Conservation (phyloP, 2,888 invertebrate genomes). For the Drosophila parthenogenetica region DNA sequence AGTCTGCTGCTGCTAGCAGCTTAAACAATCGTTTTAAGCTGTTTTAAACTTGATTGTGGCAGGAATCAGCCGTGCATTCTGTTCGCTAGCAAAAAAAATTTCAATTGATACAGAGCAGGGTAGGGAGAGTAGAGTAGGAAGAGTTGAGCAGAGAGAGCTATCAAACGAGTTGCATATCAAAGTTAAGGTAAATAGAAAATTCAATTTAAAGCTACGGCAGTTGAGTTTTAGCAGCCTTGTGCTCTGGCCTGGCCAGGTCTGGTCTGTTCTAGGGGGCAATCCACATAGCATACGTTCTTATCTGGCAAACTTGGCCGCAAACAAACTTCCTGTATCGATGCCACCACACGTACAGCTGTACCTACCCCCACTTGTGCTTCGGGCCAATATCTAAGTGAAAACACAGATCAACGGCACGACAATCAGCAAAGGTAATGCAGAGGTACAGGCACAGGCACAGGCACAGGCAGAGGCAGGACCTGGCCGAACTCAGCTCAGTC, state of each 20-base stretch:
- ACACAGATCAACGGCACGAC: conserved; percentile 79
- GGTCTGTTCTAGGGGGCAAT: conserved; percentile 22
- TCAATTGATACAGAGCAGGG: conserved; percentile 5
- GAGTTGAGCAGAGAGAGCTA: neutral
- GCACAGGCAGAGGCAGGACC: conserved; percentile 25
- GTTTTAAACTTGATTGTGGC: too few relatives aligned
- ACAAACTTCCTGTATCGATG: conserved; percentile 80
- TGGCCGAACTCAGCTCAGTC: conserved; percentile 8
- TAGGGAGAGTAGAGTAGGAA: neutral
- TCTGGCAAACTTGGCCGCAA: conserved; percentile 67
- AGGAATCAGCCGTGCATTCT: conserved; percentile 1
- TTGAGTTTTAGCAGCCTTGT: conserved; percentile 35
- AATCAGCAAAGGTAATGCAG: conserved; percentile 62
- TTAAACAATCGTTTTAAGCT: too few relatives aligned
- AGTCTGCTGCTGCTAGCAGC: neutral
- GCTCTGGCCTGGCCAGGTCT: neutral
- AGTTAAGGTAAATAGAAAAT: conserved; percentile 70
- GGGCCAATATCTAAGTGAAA: conserved; percentile 78
- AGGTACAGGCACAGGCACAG: conserved; percentile 21
- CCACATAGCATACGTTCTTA: conserved; percentile 57
- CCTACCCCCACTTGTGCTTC: neutral
- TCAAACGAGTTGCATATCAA: conserved; percentile 31
- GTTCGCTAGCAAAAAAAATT: conserved; percentile 6
- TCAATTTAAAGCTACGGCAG: conserved; percentile 73
- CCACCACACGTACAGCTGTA: conserved; percentile 51